Evolutionary conservation across 2,888 invertebrate species (phyloP).

Genomic region (Pogonocherus hispidulus): DNA sequence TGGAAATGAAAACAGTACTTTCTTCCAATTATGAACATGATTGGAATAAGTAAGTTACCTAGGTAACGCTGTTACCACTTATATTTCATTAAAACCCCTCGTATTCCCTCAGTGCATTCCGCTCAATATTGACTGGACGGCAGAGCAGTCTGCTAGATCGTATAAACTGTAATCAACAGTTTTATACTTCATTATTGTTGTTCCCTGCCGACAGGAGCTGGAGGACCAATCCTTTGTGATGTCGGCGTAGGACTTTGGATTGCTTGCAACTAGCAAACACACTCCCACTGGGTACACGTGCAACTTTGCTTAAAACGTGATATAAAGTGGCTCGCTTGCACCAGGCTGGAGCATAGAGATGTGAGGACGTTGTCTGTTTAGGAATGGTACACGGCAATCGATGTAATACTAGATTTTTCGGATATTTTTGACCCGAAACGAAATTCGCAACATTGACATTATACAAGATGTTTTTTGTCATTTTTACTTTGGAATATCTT

Average conservation of each 20-base stretch:
- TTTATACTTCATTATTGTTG: slow-evolving; percentile 62
- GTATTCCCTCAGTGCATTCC: background rate
- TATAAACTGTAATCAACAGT: slow-evolving; percentile 62
- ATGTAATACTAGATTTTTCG: too few relatives aligned
- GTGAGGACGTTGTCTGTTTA: background rate
- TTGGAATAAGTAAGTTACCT: slow-evolving; percentile 7
- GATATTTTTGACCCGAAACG: too few relatives aligned
- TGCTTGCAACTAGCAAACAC: slow-evolving; percentile 26
- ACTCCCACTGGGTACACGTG: slow-evolving; percentile 39
- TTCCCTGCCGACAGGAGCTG: slow-evolving; percentile 46
- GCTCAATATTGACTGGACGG: slow-evolving; percentile 27
- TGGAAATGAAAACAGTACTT: too few relatives aligned
- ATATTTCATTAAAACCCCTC: slow-evolving; percentile 16
- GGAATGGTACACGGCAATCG: too few relatives aligned
- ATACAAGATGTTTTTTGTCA: too few relatives aligned
- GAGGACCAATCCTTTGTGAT: slow-evolving; percentile 24
- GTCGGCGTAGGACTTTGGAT: slow-evolving; percentile 15
- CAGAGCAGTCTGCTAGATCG: slow-evolving; percentile 51
- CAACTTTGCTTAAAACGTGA: slow-evolving; percentile 42
- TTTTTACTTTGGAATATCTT: too few relatives aligned
- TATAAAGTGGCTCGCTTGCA: background rate
- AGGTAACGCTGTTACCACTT: slow-evolving; percentile 20
- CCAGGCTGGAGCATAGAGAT: slow-evolving; percentile 5
- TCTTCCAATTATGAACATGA: too few relatives aligned
- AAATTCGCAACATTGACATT: too few relatives aligned